Base-by-base conservation (phyloP, 2,888 invertebrate species). In the Balanococcus diminutus region DNA sequence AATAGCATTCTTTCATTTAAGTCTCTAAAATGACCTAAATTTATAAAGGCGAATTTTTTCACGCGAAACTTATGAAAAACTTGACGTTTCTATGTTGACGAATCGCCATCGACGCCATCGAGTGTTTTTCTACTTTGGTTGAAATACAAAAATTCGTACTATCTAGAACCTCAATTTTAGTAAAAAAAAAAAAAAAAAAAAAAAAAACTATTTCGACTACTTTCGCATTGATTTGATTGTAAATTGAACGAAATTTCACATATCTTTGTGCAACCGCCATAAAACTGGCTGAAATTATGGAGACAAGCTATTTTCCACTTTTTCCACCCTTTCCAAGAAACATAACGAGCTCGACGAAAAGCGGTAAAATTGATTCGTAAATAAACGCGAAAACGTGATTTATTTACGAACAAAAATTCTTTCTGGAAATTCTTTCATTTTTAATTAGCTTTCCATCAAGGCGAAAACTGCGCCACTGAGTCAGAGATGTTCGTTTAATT, bases 401-500 rank as follows among this genome's bases (percentile, higher is more conserved):
- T 67, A 67, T 67, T 67, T 28, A 67, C 67, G 67, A 31, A 67
- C 28, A 67, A 67, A 67, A 67, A 67, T 28, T 14, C 28, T 56
- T n/a, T 9, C 67, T 16, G 14, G 67, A 67, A 67, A 67, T 67
- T 67, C 67, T 16, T 56, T 67, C 67, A 28, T 67, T 67, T 67
- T 67, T 67, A 67, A 67, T 67, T 67, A 67, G 67, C 67, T 67
- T 67, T 67, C 67, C 67, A 67, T 67, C 67, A 67, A 31, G 67
- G 67, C 28, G 67, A 67, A 67, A 67, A 67, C 67, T 67, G 28
- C 67, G 16, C 67, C 28, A 28, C 22, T 22, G 28, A 67, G 67
- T 67, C 67, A 5, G 25, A 67, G 67, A 28, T 67, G 67, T 67
- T 67, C 28, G 67, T 67, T 67, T 28, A 67, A 67, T 67, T 67